These are phyloP conservation scores for Torymus auratus DNA, from an alignment of 2,888 invertebrate species.

Conservation along the genomic window DNA sequence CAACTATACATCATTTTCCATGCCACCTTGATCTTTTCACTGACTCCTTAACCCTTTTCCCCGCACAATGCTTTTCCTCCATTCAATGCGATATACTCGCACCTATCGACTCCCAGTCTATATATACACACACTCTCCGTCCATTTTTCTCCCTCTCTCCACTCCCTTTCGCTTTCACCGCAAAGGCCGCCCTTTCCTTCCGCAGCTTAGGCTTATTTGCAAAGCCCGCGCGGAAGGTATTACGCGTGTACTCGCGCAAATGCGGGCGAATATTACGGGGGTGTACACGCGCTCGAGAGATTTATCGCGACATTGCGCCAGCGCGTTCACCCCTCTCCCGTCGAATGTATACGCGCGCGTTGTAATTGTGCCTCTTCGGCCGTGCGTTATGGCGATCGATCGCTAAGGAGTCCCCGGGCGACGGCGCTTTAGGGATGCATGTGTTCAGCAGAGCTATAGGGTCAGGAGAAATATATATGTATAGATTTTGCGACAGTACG, in stretches of 20 bases:
- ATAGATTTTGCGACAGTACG: no score
- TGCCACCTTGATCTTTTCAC: no score
- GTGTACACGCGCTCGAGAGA: slow-evolving; percentile 1
- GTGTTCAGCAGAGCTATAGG: no score
- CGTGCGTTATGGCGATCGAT: slow-evolving; percentile 18
- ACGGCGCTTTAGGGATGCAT: not conserved
- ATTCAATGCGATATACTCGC: not conserved
- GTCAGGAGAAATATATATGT: no score
- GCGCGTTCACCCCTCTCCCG: not conserved
- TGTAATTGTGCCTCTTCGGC: slow-evolving; percentile 43
- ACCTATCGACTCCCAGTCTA: no score
- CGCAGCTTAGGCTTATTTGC: slow-evolving; percentile 30
- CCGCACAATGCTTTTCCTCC: not conserved
- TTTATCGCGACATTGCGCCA: slow-evolving; percentile 37
- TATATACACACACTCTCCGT: not conserved
- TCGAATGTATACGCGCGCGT: not conserved
- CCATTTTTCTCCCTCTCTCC: not conserved
- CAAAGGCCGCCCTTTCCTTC: slow-evolving; percentile 13
- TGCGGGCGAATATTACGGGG: not conserved
- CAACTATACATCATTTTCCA: no score
- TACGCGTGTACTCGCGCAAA: not conserved
- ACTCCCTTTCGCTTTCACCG: not conserved
- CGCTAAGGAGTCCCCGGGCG: slow-evolving; percentile 15
- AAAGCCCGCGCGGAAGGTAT: not conserved
- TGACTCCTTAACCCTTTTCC: no score